Evolutionary conservation across 2,113 vertebrate genomes (phyloP), one percentile per base, ranked within the genome.

Genomic region (Cairina moschata): DNA sequence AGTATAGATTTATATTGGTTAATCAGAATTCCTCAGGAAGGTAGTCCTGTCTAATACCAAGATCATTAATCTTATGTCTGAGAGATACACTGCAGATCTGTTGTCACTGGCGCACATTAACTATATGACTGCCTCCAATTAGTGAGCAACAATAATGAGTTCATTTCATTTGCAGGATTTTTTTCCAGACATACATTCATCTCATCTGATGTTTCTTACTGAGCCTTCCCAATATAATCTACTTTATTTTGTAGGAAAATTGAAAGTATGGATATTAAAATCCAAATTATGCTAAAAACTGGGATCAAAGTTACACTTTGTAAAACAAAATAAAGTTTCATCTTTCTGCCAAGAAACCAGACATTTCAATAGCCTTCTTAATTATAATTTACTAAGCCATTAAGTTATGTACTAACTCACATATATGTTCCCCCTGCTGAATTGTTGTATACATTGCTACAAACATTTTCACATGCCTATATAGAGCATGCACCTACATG

Each of bases 31-130:
- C 92, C 72, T 91, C 8, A 0, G 28, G 75, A 50, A 74, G 95
- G 91, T 87, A 73, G 23, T 94, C 72, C 68, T 91, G 92, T 79
- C 82, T 84, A 75, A 93, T 78, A 80, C 42, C 12, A 88, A 91
- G 82, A 88, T 66, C 59, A 67, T 78, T 87, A 69, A 74, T 91
- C 71, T 71, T 71, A 29, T 13, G 59, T 77, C 67, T 95, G 87
- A 72, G 52, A 92, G 40, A 55, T 28, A 32, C 22, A 88, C 81
- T 69, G 71, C 50, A 79, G 44, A 52, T 60, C 38, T 13, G 34
- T 63, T 90, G 69, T 76, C 65, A 21, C 28, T 28, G 29, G 67
- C 21, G 68, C 18, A 52, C 40, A 32, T 74, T 44, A 26, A 29
- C 42, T 82, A 5, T 72, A 72, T 36, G 48, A 17, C 11, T 52